A percentile compares a stretch with the other conserved stretches of the same genome.
Conservation (phyloP, 1,140 invertebrate genomes). For the Metopolophium dirhodum region DNA sequence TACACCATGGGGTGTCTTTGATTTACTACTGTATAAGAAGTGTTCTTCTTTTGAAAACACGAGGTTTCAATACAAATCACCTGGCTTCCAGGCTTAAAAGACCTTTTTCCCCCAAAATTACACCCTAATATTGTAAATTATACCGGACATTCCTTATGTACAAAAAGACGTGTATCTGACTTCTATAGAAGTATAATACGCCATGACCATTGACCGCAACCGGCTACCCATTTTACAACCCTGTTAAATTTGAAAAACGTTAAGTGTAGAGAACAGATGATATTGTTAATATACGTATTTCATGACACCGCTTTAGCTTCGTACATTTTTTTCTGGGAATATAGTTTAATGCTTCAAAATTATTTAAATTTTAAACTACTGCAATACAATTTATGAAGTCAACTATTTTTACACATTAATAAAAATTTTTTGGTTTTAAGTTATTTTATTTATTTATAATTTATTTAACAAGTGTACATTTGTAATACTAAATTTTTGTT, state of each 20-base stretch:
- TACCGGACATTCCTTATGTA: conserved; percentile 31
- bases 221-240: conserved; percentile 36
- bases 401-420: not conserved
- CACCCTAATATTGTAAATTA: conserved; percentile 57
- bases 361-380: not conserved
- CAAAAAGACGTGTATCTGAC: conserved; percentile 9
- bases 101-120: conserved; percentile 51
- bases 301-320: not conserved
- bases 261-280: conserved; percentile 27
- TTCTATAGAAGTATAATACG: conserved; percentile 43
- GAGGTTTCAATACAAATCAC: conserved; percentile 51
- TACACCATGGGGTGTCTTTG: conserved; percentile 53
- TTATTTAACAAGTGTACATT: not conserved
- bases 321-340: not conserved
- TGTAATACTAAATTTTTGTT: not conserved
- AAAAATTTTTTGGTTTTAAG: not conserved
- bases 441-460: not conserved
- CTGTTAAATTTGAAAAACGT: conserved; percentile 9
- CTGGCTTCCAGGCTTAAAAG: conserved; percentile 45
- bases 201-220: conserved; percentile 34
- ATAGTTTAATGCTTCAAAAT: no score
- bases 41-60: conserved; percentile 28
- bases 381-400: not conserved
- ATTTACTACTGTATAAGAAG: conserved; percentile 39
- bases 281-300: not conserved